Conservation (phyloP, 2,113 vertebrate species). For the Siphamia tubifer region DNA sequence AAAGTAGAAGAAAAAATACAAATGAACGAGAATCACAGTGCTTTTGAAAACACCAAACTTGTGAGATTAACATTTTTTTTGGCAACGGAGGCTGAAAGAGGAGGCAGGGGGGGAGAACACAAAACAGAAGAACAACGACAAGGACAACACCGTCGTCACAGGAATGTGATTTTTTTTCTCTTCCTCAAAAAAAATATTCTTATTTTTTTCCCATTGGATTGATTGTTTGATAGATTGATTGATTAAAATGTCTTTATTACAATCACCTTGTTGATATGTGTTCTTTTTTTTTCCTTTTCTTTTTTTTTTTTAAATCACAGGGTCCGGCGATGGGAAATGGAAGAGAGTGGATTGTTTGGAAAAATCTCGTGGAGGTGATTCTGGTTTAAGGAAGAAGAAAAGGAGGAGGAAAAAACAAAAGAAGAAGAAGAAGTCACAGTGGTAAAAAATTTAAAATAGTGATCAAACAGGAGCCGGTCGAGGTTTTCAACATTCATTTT, state of each 20-base stretch:
- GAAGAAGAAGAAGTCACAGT: conserved; percentile 10
- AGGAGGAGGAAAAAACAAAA: not conserved
- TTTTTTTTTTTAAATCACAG: conserved; percentile 67
- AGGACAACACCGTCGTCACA: conserved; percentile 51
- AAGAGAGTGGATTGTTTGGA: conserved; percentile 69
- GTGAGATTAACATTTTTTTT: conserved; percentile 84
- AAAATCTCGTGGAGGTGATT: conserved; percentile 68
- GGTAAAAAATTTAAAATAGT: conserved; percentile 38
- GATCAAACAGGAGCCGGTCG: conserved; percentile 71
- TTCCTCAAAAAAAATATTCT: conserved; percentile 77
- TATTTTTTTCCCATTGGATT: conserved; percentile 78
- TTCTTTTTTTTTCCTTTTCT: no score
- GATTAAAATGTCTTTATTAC: conserved; percentile 88
- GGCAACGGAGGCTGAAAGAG: conserved; percentile 88
- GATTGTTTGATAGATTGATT: conserved; percentile 78
- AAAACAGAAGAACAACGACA: conserved; percentile 24
- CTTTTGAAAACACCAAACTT: conserved; percentile 92
- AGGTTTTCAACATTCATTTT: conserved; percentile 88
- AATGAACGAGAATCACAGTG: conserved; percentile 84
- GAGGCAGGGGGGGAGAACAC: conserved; percentile 57
- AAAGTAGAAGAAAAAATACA: conserved; percentile 26
- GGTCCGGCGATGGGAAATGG: conserved; percentile 72
- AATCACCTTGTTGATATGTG: conserved; percentile 94
- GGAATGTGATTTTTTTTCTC: conserved; percentile 80
- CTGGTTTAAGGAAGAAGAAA: conserved; percentile 39